Base-by-base conservation (phyloP, 2,888 invertebrate genomes). In the Lasioglossum calceatum region DNA sequence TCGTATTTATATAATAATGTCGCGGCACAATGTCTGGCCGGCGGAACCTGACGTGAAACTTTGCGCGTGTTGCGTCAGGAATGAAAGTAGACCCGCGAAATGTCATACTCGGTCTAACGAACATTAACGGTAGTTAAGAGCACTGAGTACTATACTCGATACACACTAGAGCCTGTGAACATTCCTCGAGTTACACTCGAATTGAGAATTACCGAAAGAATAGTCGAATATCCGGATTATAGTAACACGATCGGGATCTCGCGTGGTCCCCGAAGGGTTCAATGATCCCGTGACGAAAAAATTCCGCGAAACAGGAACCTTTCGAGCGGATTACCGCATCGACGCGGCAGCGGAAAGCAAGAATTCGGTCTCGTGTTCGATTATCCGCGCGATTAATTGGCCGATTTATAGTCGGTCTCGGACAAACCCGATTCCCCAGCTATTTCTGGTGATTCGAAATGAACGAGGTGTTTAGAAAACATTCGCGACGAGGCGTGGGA, bases 21-120 rank as follows among this genome's bases (percentile, higher is more conserved):
- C 32, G 39, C 27, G 16, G 58, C 39, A 27, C 32, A 70, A 58
- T 71, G 36, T 54, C 71, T n/a, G 71, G 39, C 61, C 77, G 74
- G 84, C 77, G 78, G 32, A 79, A 83, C 78, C 58, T 79, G 75
- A 79, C 58, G 84, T 76, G 85, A 79, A 83, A 85, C 78, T 85
- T 75, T 27, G 78, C 71, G 67, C 85, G 54, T 54, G 84, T 85
- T 85, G 84, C 85, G 85, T 84, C 84, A 84, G 78, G 85, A 85
- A 83, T 85, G 84, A 85, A 85, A 85, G 84, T 79, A 84, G 84
- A 84, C 75, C 78, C 78, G 84, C 50, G 61, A 85, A 83, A 83
- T 83, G 85, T 79, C 84, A 79, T 84, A 79, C 82, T 54, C 61
- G n/a, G 71, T n/a, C 61, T 84, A 84, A 81, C 77, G 76, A 67